Evolutionary conservation across 2,113 vertebrate genomes (phyloP), one percentile per base, ranked within the genome.

Genomic region (Leucoraja erinaceus): DNA sequence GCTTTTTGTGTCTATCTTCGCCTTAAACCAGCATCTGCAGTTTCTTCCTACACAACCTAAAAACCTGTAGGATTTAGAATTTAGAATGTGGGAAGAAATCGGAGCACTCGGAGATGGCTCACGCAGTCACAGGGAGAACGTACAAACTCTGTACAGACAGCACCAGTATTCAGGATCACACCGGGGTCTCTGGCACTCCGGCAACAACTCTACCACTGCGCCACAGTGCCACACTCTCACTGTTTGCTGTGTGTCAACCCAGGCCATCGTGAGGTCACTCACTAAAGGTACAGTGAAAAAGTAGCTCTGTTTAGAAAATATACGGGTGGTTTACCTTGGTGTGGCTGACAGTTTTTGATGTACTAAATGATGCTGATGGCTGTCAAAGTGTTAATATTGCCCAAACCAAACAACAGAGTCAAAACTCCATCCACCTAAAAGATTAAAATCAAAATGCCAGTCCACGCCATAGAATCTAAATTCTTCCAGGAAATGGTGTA

Each of bases 311-410:
- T 94, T 94, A 93, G 93, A 93, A 93, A 31, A 59, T n/a, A 33
- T 18, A 25, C 31, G 22, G 14, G 20, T 75, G 56, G 75, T 94
- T 93, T 95, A 95, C 94, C 94, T 93, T 93, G 74, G 56, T 95
- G 94, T 91, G 94, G 94, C 61, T 94, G 94, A 91, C 94, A 95
- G 84, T 94, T 94, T 94, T 96, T 95, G 94, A 95, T 94, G 94
- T 95, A 95, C 68, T 94, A 91, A 78, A 94, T 93, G 84, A 96
- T 91, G 93, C 95, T 95, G 94, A 95, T 95, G 93, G 94, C 94
- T 59, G 94, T 95, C 95, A 96, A 94, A n/a, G 94, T 95, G 93
- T 94, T 95, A 94, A 95, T 95, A 83, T 94, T 95, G 94, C 95
- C 94, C 93, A 95, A 93, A 70, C 94, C 94, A 91, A 95, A 96